Evolutionary conservation across 2,888 invertebrate species (phyloP).

Genomic region (Xylophagus ater): DNA sequence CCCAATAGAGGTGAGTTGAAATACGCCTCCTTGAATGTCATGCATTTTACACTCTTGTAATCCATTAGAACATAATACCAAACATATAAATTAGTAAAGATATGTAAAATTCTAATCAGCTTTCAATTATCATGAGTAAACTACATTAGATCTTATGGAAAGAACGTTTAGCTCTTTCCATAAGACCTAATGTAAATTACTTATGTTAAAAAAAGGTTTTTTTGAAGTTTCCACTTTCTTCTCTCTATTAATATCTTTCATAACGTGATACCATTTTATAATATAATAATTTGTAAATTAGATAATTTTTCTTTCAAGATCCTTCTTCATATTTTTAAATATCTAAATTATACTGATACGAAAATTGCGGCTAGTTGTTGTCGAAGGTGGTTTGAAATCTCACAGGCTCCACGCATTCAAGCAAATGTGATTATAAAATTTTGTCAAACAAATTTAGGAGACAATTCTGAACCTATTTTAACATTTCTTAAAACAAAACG

Average conservation of each 20-base stretch:
- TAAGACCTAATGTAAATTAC: too few relatives aligned
- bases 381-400: slow-evolving; percentile 54
- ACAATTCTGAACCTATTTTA: slow-evolving; percentile 28
- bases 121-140: too few relatives aligned
- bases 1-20: slow-evolving; percentile 32
- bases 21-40: not conserved
- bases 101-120: too few relatives aligned
- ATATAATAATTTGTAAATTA: not conserved
- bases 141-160: too few relatives aligned
- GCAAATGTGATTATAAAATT: slow-evolving; percentile 28
- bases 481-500: slow-evolving; percentile 27
- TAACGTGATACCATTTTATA: too few relatives aligned
- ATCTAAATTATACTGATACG: slow-evolving; percentile 52
- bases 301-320: slow-evolving; percentile 41
- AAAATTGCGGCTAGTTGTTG: slow-evolving; percentile 55
- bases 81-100: not conserved
- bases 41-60: not conserved
- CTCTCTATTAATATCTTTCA: too few relatives aligned
- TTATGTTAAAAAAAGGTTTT: too few relatives aligned
- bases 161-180: too few relatives aligned
- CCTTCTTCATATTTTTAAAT: slow-evolving; percentile 51
- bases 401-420: slow-evolving; percentile 46
- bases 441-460: slow-evolving; percentile 29
- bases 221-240: too few relatives aligned
- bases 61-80: not conserved